A percentile compares a stretch with the other conserved stretches of the same genome.
These are phyloP conservation scores for Dicyrtomina minuta DNA, from an alignment of 2,888 invertebrate species.

Conservation along the genomic window DNA sequence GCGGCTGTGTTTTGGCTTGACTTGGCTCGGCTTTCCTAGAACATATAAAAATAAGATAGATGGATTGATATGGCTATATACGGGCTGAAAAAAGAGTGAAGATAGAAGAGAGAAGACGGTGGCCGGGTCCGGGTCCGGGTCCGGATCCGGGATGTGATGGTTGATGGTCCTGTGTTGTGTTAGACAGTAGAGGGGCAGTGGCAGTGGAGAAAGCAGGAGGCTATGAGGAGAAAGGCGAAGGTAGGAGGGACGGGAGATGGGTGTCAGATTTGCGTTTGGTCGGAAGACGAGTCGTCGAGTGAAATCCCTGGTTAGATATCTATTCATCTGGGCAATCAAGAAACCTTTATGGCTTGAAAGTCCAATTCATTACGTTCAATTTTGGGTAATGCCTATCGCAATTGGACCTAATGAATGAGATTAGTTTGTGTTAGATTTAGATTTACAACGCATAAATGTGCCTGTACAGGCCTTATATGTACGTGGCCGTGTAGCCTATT, in stretches of 20 bases:
- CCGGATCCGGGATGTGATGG: neutral
- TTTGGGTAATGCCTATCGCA: slow-evolving; percentile 53
- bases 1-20: too few species aligned
- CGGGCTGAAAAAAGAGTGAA: neutral
- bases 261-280: slow-evolving; percentile 28
- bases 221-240: slow-evolving; percentile 15
- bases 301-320: slow-evolving; percentile 52
- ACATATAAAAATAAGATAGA: neutral
- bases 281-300: slow-evolving; percentile 29
- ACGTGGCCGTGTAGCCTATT: neutral
- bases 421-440: slow-evolving; percentile 54
- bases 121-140: too few species aligned
- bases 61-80: neutral
- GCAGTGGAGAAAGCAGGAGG: slow-evolving; percentile 8
- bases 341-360: slow-evolving; percentile 54
- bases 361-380: slow-evolving; percentile 55
- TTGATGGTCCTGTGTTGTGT: slow-evolving; percentile 2
- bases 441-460: slow-evolving; percentile 54
- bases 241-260: slow-evolving; percentile 31
- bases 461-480: slow-evolving; percentile 23
- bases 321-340: slow-evolving; percentile 54
- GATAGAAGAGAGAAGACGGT: too few species aligned
- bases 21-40: too few species aligned
- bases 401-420: slow-evolving; percentile 55
- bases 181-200: neutral